Base-by-base conservation (phyloP, 2,113 vertebrate species). In the Blennius ocellaris region DNA sequence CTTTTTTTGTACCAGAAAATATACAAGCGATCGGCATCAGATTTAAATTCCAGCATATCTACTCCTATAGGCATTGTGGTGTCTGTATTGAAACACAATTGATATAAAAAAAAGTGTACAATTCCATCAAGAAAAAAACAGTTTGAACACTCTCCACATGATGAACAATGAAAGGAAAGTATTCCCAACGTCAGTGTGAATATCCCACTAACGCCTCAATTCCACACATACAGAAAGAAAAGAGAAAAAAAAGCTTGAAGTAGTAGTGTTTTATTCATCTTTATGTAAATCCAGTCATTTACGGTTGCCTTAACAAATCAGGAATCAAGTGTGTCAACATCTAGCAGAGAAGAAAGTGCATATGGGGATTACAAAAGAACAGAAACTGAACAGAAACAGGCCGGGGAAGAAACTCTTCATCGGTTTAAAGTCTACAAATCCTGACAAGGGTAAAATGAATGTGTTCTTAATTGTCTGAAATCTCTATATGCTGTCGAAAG, bases 261-360 rank as follows among this genome's bases (percentile, higher is more conserved):
- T 83, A 59, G 86, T 88, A 91, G 92, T 90, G 91, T 92, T 93
- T 92, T 92, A 92, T 92, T 93, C 78, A 90, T 90, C 83, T 88
- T 87, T 89, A 90, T 91, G 90, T 90, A 91, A 92, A 92, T 90
- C 85, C 83, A 90, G 83, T 89, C 83, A 84, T 91, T 90, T 90
- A 87, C 45, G 73, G 81, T 82, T 87, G 86, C 82, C 90, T 89
- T 84, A 87, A 87, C 86, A 91, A 90, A 92, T 91, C 78, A 90
- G 87, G 75, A 90, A 90, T 90, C 82, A 87, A 84, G 76, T 77
- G 79, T 85, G 86, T 84, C 85, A 90, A 91, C 87, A 88, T 79
- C 82, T 88, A 90, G 81, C 83, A 70, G 84, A 84, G 78, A 79
- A 83, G 56, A 81, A 87, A 85, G 84, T 90, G 85, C 61, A 76